A percentile compares a stretch with the other conserved stretches of the same genome.
These are phyloP conservation scores for Drosophila meridionalis DNA, from an alignment of 2,888 invertebrate species.

Conservation along the genomic window DNA sequence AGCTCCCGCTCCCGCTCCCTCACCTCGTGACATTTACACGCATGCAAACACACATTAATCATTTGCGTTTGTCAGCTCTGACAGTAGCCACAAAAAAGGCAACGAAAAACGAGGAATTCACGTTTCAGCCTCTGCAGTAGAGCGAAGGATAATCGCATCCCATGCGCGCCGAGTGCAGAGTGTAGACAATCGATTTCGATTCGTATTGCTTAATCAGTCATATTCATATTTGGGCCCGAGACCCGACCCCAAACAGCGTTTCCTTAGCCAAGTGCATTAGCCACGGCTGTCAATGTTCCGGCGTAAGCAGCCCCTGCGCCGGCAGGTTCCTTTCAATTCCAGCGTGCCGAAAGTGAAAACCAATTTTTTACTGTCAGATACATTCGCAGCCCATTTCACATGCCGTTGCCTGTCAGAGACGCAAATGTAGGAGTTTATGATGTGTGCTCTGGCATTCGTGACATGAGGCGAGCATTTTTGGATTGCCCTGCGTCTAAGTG, in stretches of 20 bases:
- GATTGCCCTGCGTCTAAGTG: conserved; percentile 30
- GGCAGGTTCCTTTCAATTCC: conserved; percentile 19
- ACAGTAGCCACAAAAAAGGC: conserved; percentile 65
- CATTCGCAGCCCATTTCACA: conserved; percentile 39
- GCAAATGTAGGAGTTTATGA: neutral
- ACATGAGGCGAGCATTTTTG: conserved; percentile 21
- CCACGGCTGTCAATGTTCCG: conserved; percentile 40
- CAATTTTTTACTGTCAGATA: conserved; percentile 48
- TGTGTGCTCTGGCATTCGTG: conserved; percentile 15
- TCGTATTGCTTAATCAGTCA: conserved; percentile 76
- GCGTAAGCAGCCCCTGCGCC: conserved; percentile 6
- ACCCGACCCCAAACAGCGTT: neutral
- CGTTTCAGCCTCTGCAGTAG: conserved; percentile 17
- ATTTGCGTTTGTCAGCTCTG: conserved; percentile 83
- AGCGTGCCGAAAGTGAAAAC: conserved; percentile 30
- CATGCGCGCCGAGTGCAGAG: conserved; percentile 34
- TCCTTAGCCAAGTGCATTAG: conserved; percentile 48
- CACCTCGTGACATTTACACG: conserved; percentile 83
- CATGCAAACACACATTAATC: conserved; percentile 83
- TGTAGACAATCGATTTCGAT: conserved; percentile 78
- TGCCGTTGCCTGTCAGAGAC: conserved; percentile 14
- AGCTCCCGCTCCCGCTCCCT: neutral
- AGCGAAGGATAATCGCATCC: conserved; percentile 50
- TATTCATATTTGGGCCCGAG: conserved; percentile 40
- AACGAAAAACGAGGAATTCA: conserved; percentile 43